A percentile compares a stretch with the other conserved stretches of the same genome.
These are phyloP conservation scores for Tuberolachnus salignus DNA, from an alignment of 2,888 invertebrate species.

Conservation along the genomic window DNA sequence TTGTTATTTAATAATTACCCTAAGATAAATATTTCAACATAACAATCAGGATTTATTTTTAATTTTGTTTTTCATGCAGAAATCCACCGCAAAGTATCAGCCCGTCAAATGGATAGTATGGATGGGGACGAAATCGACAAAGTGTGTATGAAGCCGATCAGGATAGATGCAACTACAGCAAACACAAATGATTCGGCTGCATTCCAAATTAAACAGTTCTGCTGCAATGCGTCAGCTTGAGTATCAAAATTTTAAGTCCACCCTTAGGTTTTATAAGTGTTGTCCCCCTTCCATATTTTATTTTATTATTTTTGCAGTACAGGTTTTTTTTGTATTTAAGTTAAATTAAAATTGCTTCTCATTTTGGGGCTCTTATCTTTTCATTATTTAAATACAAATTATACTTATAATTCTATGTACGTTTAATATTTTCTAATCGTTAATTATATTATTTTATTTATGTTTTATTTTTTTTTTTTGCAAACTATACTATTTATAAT, in stretches of 20 bases:
- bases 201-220: constrained; percentile 58
- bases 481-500: constrained; percentile 35
- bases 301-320: constrained; percentile 48
- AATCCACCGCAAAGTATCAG: constrained; percentile 59
- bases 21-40: not conserved
- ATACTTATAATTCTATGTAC: constrained; percentile 53
- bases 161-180: constrained; percentile 58
- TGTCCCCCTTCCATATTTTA: constrained; percentile 49
- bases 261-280: constrained; percentile 42
- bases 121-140: constrained; percentile 57
- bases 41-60: not conserved
- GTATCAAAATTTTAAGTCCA: constrained; percentile 50
- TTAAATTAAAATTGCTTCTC: constrained; percentile 48
- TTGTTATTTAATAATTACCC: not conserved
- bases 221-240: constrained; percentile 57
- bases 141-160: constrained; percentile 58
- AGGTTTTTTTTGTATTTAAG: constrained; percentile 48
- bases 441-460: constrained; percentile 43
- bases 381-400: constrained; percentile 53
- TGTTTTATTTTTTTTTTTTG: constrained; percentile 38
- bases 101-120: constrained; percentile 58
- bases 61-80: constrained; percentile 50
- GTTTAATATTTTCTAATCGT: constrained; percentile 53
- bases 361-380: constrained; percentile 52
- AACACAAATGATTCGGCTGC: constrained; percentile 58